Percentiles rank a stretch among this genome's conserved stretches.
phyloP scores from a whole-genome alignment of 2,797 vertebrate genomes.

The Takifugu ocellatus region DNA sequence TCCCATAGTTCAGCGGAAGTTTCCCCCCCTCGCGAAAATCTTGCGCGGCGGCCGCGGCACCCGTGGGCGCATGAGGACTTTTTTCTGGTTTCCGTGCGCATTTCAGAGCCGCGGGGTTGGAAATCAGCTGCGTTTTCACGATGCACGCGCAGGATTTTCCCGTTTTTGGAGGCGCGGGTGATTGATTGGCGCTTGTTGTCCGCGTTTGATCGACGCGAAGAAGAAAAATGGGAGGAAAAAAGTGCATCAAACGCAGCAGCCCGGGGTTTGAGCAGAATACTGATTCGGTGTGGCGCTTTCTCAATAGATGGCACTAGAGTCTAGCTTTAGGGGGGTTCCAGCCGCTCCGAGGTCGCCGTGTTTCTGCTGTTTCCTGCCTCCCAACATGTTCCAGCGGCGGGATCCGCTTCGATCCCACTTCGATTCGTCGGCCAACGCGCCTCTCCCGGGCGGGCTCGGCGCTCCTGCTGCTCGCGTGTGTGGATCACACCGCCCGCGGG shows the following conservation, averaged over 20 bases:
- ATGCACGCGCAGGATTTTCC: not conserved
- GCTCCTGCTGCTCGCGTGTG: conserved; percentile 1
- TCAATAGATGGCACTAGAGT: conserved; percentile 98
- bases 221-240: not conserved
- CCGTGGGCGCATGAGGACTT: no score
- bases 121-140: not conserved
- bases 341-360: conserved; percentile 53
- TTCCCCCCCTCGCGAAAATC: no score
- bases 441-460: not conserved
- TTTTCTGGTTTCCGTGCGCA: no score
- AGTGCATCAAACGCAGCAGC: conserved; percentile 17
- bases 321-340: conserved; percentile 84
- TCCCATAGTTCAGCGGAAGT: no score
- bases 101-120: no score
- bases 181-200: not conserved
- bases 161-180: not conserved
- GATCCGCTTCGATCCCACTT: conserved; percentile 17
- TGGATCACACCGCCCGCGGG: conserved; percentile 18
- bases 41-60: no score
- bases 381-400: conserved; percentile 3
- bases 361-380: conserved; percentile 32
- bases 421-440: conserved; percentile 2
- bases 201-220: conserved; percentile 13
- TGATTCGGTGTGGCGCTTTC: conserved; percentile 64
- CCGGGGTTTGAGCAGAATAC: conserved; percentile 35